phyloP scores from a whole-genome alignment of 2,888 invertebrate genomes.

The Theretra japonica region DNA sequence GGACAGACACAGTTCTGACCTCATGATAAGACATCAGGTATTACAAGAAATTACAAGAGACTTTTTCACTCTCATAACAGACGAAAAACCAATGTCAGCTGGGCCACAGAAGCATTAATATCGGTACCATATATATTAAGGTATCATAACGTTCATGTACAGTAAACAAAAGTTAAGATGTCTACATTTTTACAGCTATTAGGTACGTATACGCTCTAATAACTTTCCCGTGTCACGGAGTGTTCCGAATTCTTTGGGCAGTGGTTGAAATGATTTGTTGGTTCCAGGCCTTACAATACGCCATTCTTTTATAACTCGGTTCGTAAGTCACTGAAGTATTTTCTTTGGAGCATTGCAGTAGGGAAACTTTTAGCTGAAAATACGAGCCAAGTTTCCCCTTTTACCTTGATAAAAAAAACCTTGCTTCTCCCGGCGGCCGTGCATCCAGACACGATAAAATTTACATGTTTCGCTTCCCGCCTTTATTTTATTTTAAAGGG shows the following conservation, averaged over 20 bases:
- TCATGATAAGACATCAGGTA: background rate
- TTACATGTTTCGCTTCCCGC: slow-evolving; percentile 81
- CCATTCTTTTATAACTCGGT: slow-evolving; percentile 73
- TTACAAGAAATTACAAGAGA: background rate
- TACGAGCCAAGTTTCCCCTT: slow-evolving; percentile 78
- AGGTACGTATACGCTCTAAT: slow-evolving; percentile 42
- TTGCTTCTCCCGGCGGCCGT: slow-evolving; percentile 63
- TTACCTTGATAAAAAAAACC: slow-evolving; percentile 77
- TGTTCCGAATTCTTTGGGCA: slow-evolving; percentile 55
- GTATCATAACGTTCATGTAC: slow-evolving; percentile 1
- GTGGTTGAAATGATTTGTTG: slow-evolving; percentile 68
- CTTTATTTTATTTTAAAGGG: slow-evolving; percentile 83
- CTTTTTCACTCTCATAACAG: slow-evolving; percentile 5
- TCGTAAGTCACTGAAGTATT: slow-evolving; percentile 79
- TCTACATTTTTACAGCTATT: slow-evolving; percentile 19
- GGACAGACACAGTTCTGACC: no score
- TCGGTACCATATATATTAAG: background rate
- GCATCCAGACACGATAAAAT: slow-evolving; percentile 79
- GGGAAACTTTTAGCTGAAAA: slow-evolving; percentile 77
- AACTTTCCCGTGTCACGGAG: slow-evolving; percentile 49
- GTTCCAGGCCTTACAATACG: slow-evolving; percentile 63
- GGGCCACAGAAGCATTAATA: no score
- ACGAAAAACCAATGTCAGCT: slow-evolving; percentile 31
- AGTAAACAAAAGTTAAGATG: slow-evolving; percentile 32
- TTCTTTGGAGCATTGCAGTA: slow-evolving; percentile 71